Percentiles rank a stretch among this genome's conserved stretches.
Evolutionary conservation across 2,888 invertebrate species (phyloP).

Genomic region (Pristionchus exspectatus): DNA sequence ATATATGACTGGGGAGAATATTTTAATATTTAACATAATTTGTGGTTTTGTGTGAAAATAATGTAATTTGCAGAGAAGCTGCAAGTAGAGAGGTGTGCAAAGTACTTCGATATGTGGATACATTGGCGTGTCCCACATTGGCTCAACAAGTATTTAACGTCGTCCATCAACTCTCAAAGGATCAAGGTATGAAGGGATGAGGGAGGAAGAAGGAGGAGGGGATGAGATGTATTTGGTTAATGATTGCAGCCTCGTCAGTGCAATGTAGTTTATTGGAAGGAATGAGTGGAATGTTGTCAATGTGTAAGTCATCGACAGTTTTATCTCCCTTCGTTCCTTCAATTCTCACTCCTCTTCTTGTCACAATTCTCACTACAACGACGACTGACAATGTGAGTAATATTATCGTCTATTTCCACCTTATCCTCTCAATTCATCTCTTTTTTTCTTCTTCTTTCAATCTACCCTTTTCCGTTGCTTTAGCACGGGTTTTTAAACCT

Average conservation of each 20-base stretch:
- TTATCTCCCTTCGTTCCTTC: conserved; percentile 10
- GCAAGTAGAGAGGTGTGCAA: conserved; percentile 50
- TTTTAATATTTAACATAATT: too few species aligned
- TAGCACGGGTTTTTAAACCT: too few species aligned
- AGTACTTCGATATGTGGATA: conserved; percentile 43
- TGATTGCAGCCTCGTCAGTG: conserved; percentile 13
- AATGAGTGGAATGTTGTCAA: conserved; percentile 14
- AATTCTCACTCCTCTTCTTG: conserved; percentile 38
- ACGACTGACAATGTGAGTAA: conserved; percentile 28
- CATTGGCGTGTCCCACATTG: conserved; percentile 9
- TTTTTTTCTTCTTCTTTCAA: background rate
- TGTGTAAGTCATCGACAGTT: background rate
- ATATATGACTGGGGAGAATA: too few species aligned
- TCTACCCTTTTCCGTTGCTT: too few species aligned
- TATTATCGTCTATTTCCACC: too few species aligned
- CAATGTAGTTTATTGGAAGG: conserved; percentile 40
- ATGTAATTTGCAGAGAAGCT: conserved; percentile 28
- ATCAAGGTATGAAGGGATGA: conserved; percentile 16
- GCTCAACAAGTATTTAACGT: conserved; percentile 50
- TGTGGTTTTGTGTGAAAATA: background rate
- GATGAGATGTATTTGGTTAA: background rate
- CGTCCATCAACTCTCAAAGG: conserved; percentile 13
- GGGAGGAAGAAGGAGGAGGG: background rate
- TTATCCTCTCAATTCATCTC: too few species aligned
- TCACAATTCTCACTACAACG: conserved; percentile 4